Conservation (phyloP, 2,888 invertebrate genomes). For the Zele albiditarsus region DNA sequence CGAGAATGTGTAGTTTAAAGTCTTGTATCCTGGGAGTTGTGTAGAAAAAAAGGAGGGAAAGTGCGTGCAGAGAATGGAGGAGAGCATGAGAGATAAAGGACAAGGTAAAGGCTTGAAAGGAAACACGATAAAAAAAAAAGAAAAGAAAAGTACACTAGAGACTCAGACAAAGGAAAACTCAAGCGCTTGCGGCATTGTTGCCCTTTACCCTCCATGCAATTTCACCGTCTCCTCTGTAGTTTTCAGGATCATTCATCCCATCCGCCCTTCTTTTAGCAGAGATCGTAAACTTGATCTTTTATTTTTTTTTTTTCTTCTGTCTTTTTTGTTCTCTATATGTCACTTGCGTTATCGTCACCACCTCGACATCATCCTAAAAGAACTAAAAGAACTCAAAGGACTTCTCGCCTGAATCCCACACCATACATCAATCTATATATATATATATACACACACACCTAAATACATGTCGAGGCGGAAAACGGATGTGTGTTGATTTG, state of each 20-base stretch:
- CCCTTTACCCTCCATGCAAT: constrained; percentile 62
- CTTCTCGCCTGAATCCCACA: background rate
- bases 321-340: background rate
- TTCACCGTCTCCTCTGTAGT: constrained; percentile 41
- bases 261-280: background rate
- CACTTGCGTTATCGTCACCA: background rate
- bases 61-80: background rate
- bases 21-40: background rate
- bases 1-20: background rate
- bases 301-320: background rate
- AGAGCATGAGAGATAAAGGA: background rate
- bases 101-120: background rate
- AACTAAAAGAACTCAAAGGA: background rate
- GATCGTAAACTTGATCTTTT: constrained; percentile 9
- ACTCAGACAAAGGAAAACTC: constrained; percentile 43
- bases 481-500: constrained; percentile 67
- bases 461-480: constrained; percentile 32
- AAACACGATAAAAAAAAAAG: constrained; percentile 12
- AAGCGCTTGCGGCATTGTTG: constrained; percentile 66
- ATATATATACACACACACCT: background rate
- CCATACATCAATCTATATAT: background rate
- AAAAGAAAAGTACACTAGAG: background rate
- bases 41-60: background rate
- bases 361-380: constrained; percentile 30
- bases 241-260: background rate